Evolutionary conservation across 2,113 vertebrate species (phyloP), one percentile per base, ranked within the genome.

Genomic region (Neotoma lepida): DNA sequence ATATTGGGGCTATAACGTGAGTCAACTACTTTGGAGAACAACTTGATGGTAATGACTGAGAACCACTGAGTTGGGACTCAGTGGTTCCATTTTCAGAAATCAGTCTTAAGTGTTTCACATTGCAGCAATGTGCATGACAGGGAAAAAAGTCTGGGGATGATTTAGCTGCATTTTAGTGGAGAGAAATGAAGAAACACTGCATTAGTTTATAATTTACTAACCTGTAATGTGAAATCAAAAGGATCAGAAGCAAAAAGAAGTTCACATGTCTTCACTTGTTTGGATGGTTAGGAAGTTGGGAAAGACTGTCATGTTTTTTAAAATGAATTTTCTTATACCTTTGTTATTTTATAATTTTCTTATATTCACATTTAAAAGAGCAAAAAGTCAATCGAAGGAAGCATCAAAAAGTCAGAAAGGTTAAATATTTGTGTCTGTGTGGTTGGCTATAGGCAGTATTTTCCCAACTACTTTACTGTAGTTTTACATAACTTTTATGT

Each of bases 271-370:
- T 49, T 77, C 54, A 86, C 63, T 30, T 63, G 66, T 68, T 28
- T 78, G 49, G 30, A 46, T 76, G 61, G 6, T 78, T 41, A 46
- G n/a, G 46, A 58, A 3, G 9, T 68, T 89, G 46, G 28, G 56
- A 22, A 89, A 94, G 54, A 33, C 8, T 26, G 24, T 39, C 28
- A 49, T 84, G 26, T 35, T 89, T 84, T 73, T 64, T 15, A 39
- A 61, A 39, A 26, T 33, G 9, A 78, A 71, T 30, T 61, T 61
- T 86, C 51, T 90, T 87, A 63, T 54, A 73, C 71, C 15, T 26
- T 94, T 71, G 68, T 64, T 73, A 86, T 91, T 71, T 90, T 41
- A 56, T 58, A 86, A 68, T 51, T 71, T 41, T 64, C 22, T 93
- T 63, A 33, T 54, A 87, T 73, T 74, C 71, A 64, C 35, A 28